These are phyloP conservation scores for Cantharis flavilabris DNA, from an alignment of 2,888 invertebrate genomes.

Conservation along the genomic window DNA sequence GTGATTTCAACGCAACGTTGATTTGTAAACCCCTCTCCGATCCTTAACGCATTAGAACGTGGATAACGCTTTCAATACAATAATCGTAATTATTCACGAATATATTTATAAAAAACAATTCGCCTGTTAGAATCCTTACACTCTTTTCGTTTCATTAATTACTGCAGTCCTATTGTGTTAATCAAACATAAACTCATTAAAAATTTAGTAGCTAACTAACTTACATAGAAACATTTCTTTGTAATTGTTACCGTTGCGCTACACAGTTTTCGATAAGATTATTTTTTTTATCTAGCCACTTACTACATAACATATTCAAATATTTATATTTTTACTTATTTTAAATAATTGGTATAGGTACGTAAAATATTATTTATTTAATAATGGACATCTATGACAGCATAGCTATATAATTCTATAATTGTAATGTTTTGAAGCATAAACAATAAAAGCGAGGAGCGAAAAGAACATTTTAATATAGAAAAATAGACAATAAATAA, in stretches of 20 bases:
- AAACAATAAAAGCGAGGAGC: background rate
- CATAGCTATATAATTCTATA: background rate
- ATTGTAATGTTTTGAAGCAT: background rate
- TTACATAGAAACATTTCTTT: background rate
- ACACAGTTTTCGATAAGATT: background rate
- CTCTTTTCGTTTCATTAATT: background rate
- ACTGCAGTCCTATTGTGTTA: background rate
- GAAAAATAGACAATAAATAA: background rate
- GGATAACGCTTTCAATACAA: background rate
- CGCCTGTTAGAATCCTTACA: background rate
- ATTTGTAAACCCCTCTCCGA: slow-evolving; percentile 14
- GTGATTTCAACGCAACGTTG: slow-evolving; percentile 26
- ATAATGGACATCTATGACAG: background rate
- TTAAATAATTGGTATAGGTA: background rate
- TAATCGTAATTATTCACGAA: background rate
- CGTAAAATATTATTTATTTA: background rate
- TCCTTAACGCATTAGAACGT: slow-evolving; percentile 10
- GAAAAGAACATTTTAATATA: background rate
- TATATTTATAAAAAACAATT: background rate
- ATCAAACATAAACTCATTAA: background rate
- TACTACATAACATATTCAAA: background rate
- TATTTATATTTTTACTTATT: background rate
- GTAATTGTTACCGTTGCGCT: background rate
- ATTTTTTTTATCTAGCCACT: background rate
- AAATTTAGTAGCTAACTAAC: background rate